These are phyloP conservation scores for Nematostella vectensis DNA, from an alignment of 92 coral and sea anemone genomes.

Conservation along the genomic window DNA sequence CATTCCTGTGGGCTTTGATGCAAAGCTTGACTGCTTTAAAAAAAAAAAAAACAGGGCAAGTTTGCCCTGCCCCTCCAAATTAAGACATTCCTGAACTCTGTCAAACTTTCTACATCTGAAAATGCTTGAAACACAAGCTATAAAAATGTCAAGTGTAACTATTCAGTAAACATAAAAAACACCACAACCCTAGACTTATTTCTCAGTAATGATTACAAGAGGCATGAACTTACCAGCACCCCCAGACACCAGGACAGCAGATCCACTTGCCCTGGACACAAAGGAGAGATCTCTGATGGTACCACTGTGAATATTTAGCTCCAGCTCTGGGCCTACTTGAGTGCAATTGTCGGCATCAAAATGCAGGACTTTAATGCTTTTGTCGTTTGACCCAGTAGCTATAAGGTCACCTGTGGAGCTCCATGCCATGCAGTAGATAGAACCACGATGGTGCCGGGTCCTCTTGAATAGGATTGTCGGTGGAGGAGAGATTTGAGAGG, in stretches of 20 bases:
- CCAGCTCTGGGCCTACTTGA: constrained; percentile 69
- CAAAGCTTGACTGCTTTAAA: no score
- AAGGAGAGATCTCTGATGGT: constrained; percentile 89
- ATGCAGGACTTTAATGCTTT: constrained; percentile 68
- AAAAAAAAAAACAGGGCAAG: no score
- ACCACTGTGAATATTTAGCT: constrained; percentile 69
- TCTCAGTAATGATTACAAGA: no score
- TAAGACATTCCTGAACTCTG: no score
- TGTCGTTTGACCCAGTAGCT: constrained; percentile 98
- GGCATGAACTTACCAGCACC: constrained; percentile 84
- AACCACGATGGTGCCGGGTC: constrained; percentile 83
- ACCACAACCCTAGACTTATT: no score
- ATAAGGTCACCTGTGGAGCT: constrained; percentile 65
- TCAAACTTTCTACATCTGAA: no score
- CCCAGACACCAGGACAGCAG: constrained; percentile 87
- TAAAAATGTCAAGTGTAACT: no score
- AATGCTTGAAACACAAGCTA: no score
- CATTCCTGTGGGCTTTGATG: no score
- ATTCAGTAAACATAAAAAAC: no score
- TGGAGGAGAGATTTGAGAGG: constrained; percentile 47
- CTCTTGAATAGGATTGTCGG: constrained; percentile 81
- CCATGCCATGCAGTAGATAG: constrained; percentile 97
- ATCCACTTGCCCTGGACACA: constrained; percentile 73
- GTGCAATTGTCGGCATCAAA: constrained; percentile 80
- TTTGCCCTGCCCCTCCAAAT: no score